phyloP scores from a whole-genome alignment of 1,140 invertebrate genomes.

The Pachyrhynchus sulphureomaculatus region DNA sequence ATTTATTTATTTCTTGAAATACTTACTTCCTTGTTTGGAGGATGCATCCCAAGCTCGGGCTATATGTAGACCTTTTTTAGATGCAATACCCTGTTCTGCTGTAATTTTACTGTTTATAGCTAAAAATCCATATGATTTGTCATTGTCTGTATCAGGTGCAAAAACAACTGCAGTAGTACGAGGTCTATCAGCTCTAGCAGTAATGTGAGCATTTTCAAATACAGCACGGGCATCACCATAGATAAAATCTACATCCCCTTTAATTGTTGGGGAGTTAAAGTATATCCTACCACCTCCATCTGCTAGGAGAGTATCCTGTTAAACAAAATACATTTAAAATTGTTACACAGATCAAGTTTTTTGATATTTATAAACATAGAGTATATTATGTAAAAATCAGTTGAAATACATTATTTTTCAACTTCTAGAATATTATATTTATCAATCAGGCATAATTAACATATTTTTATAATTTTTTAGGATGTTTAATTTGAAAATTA shows the following conservation, averaged over 20 bases:
- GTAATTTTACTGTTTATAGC: neutral
- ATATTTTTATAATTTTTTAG: too few relatives aligned
- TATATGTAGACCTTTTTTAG: neutral
- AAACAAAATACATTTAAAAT: too few relatives aligned
- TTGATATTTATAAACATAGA: too few relatives aligned
- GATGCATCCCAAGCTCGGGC: neutral
- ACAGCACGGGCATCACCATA: conserved; percentile 1
- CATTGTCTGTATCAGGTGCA: neutral
- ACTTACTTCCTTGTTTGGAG: too few relatives aligned
- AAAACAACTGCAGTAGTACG: neutral
- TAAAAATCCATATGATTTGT: conserved; percentile 5
- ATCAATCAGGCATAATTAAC: too few relatives aligned
- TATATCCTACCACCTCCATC: neutral
- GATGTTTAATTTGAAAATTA: too few relatives aligned
- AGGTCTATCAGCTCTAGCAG: conserved; percentile 1
- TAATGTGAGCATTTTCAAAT: conserved; percentile 9
- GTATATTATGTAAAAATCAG: too few relatives aligned
- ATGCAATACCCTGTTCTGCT: neutral
- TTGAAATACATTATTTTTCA: too few relatives aligned
- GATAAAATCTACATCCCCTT: conserved; percentile 16
- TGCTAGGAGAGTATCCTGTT: neutral
- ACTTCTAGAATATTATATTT: too few relatives aligned
- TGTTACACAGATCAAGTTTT: too few relatives aligned
- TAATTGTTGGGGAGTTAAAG: neutral
- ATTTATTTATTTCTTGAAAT: too few relatives aligned